Evolutionary conservation across 37 sponge, comb jelly and placozoan genomes (phyloP).

Genomic region (Lycopodina hypogea): DNA sequence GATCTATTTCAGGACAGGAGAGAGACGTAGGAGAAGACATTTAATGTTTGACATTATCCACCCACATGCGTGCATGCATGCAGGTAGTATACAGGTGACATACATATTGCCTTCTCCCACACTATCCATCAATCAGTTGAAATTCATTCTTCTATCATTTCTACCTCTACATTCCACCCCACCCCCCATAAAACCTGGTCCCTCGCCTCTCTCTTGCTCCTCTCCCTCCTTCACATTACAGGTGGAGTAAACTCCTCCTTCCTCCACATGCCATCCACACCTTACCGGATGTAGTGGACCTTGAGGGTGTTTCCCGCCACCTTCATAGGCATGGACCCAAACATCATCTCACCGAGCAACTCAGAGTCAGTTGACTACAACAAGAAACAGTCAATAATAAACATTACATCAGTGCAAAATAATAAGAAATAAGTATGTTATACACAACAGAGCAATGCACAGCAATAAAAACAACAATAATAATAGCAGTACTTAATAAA

Average conservation of each 20-base stretch:
- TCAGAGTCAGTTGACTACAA: slow-evolving; percentile 57
- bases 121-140: no score
- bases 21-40: neutral
- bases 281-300: slow-evolving; percentile 65
- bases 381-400: neutral
- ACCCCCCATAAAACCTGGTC: neutral
- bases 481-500: no score
- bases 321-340: slow-evolving; percentile 77
- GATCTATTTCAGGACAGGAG: slow-evolving; percentile 33
- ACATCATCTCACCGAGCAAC: slow-evolving; percentile 75
- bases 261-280: neutral
- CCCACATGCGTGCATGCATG: no score
- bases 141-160: neutral
- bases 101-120: no score
- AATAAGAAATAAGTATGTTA: neutral
- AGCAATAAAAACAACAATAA: no score
- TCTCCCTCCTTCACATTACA: neutral
- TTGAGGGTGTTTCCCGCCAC: slow-evolving; percentile 52
- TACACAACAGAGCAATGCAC: neutral
- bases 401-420: neutral
- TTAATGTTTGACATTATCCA: no score
- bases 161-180: neutral
- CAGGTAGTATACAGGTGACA: no score
- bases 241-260: neutral
- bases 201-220: neutral